Conservation (phyloP, 2,888 invertebrate genomes). For the Gymnocheta viridis region DNA sequence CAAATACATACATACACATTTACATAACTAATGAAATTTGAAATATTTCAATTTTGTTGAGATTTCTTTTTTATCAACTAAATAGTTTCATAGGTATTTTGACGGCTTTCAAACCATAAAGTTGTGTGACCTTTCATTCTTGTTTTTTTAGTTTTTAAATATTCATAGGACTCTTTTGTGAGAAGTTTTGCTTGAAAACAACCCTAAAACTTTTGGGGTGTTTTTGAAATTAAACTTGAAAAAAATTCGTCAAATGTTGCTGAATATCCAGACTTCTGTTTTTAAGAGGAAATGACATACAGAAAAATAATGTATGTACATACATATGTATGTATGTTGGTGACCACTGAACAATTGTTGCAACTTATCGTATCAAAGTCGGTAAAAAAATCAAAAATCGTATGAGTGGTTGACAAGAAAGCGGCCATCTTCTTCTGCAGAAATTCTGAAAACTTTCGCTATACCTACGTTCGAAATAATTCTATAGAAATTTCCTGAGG, state of each 20-base stretch:
- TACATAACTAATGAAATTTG: neutral
- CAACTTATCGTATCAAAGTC: too few relatives aligned
- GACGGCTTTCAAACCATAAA: neutral
- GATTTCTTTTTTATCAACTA: neutral
- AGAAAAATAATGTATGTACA: neutral
- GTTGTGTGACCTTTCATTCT: constrained; percentile 11
- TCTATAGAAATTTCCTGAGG: too few relatives aligned
- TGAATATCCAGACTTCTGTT: constrained; percentile 12
- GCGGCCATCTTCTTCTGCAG: too few relatives aligned
- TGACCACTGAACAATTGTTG: too few relatives aligned
- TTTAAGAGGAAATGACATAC: neutral
- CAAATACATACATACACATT: neutral
- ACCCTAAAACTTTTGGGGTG: constrained; percentile 47
- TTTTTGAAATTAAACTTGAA: neutral
- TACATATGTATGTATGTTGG: neutral
- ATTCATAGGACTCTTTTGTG: neutral
- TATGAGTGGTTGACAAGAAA: too few relatives aligned
- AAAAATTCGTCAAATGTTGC: constrained; percentile 12
- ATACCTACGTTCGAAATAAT: too few relatives aligned
- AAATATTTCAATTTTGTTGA: neutral
- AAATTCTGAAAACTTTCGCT: too few relatives aligned
- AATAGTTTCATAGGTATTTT: constrained; percentile 31
- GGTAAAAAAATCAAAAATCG: too few relatives aligned
- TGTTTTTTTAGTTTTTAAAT: neutral
- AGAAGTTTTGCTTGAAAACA: constrained; percentile 6